Evolutionary conservation across 2,113 vertebrate species (phyloP), one percentile per base, ranked within the genome.

Genomic region (Ciconia boyciana): DNA sequence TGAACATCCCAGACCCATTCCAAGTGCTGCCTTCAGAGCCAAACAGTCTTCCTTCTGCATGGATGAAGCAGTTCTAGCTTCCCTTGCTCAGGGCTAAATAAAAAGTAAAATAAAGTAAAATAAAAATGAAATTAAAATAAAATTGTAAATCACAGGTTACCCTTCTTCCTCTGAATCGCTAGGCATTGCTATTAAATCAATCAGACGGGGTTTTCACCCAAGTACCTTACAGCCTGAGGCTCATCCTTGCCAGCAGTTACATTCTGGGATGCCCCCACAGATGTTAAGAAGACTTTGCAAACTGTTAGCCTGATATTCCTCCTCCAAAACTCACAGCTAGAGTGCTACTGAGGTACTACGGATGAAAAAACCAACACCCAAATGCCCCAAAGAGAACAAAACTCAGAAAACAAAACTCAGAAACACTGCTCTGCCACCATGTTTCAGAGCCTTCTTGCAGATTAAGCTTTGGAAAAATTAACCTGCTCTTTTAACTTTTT

Each of bases 401-500:
- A 60, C 10, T 28, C 28, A 58, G 17, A 75, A 6, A 87, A 43
- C 3, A 60, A 68, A 48, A 60, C 10, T 28, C 28, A 48, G 58
- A 41, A 81, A 4, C 32, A 44, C 5, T 0, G 0, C 51, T 54
- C 54, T 54, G 43, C 16, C 31, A 46, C 13, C 46, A 21, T 9
- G 16, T 31, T 90, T 88, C 21, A 36, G 34, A 64, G 76, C 25
- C 10, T 64, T 81, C 54, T 62, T 64, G 24, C 16, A 91, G 44
- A 87, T 28, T 20, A 41, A 49, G 18, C n/a, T 60, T 69, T 16
- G 21, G 85, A 90, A 93, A 88, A 84, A 66, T 10, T 29, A 43
- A 68, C 31, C 25, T 32, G 4, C 5, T 58, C 32, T 74, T 92
- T 89, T 64, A 78, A 75, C 1, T 60, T 94, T 77, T 61, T 81